These are phyloP conservation scores for Dasysyrphus tricinctus DNA, from an alignment of 2,888 invertebrate species.

Conservation along the genomic window DNA sequence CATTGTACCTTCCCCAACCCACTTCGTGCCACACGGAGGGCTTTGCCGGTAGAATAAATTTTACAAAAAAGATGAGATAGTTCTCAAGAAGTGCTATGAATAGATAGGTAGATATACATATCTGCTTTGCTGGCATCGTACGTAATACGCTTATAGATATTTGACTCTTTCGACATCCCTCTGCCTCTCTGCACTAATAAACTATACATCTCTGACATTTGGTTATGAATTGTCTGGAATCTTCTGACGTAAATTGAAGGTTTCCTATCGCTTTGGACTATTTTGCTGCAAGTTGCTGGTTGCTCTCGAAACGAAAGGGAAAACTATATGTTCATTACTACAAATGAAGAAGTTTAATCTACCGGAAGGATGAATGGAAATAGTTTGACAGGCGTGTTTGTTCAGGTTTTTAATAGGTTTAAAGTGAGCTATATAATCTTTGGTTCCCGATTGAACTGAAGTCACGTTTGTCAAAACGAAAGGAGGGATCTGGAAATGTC, in stretches of 20 bases:
- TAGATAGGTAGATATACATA: neutral
- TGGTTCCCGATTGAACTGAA: slow-evolving; percentile 46
- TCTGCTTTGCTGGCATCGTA: slow-evolving; percentile 21
- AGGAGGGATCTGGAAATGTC: neutral
- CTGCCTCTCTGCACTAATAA: neutral
- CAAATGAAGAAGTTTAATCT: slow-evolving; percentile 65
- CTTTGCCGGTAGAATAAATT: slow-evolving; percentile 63
- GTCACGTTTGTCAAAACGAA: slow-evolving; percentile 24
- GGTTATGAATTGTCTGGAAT: slow-evolving; percentile 69
- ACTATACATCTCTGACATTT: slow-evolving; percentile 51
- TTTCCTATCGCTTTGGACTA: slow-evolving; percentile 30
- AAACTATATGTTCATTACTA: slow-evolving; percentile 37
- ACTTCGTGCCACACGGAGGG: neutral
- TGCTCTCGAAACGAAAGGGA: neutral
- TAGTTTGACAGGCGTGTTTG: slow-evolving; percentile 46
- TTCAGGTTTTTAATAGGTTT: slow-evolving; percentile 40
- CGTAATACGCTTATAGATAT: slow-evolving; percentile 34
- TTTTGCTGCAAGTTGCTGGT: neutral
- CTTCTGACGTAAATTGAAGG: slow-evolving; percentile 58
- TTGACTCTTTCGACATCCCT: slow-evolving; percentile 23
- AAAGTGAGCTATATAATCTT: slow-evolving; percentile 29
- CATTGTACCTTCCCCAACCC: neutral
- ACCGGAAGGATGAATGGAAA: slow-evolving; percentile 56
- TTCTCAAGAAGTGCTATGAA: slow-evolving; percentile 28
- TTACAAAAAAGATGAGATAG: slow-evolving; percentile 22